Evolutionary conservation across 2,888 invertebrate genomes (phyloP).

Genomic region (Acrobasis repandana): DNA sequence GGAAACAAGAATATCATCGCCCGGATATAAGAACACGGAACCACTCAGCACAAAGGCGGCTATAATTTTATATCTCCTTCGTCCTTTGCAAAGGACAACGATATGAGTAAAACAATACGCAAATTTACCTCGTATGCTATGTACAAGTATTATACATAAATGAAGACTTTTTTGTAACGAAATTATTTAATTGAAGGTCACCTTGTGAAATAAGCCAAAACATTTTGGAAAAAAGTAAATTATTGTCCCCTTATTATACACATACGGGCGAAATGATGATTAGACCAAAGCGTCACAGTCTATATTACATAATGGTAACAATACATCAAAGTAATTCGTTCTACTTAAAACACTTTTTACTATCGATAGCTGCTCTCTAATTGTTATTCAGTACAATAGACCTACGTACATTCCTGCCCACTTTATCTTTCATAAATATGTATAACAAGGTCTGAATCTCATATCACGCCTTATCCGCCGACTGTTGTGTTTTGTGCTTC

Average conservation of each 20-base stretch:
- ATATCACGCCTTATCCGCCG: constrained; percentile 1
- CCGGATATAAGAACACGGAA: constrained; percentile 13
- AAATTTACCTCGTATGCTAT: too few species aligned
- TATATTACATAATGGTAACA: too few species aligned
- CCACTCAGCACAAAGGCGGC: background rate
- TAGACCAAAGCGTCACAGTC: too few species aligned
- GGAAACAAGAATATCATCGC: background rate
- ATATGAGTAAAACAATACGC: background rate
- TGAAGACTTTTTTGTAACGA: too few species aligned
- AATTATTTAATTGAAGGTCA: too few species aligned
- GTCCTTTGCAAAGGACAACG: constrained; percentile 1
- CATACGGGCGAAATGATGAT: too few species aligned
- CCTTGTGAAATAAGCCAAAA: too few species aligned
- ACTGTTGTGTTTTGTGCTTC: background rate
- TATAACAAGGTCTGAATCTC: background rate
- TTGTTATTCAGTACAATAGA: constrained; percentile 6
- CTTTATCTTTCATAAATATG: constrained; percentile 7
- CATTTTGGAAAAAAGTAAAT: too few species aligned
- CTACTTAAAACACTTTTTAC: background rate
- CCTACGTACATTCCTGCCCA: background rate
- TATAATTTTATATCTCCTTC: constrained; percentile 4
- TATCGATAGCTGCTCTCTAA: background rate
- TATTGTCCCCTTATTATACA: too few species aligned
- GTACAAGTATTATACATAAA: too few species aligned
- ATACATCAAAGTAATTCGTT: background rate